Evolutionary conservation across 2,113 vertebrate species (phyloP), one percentile per base, ranked within the genome.

Genomic region (Nematolebias whitei): DNA sequence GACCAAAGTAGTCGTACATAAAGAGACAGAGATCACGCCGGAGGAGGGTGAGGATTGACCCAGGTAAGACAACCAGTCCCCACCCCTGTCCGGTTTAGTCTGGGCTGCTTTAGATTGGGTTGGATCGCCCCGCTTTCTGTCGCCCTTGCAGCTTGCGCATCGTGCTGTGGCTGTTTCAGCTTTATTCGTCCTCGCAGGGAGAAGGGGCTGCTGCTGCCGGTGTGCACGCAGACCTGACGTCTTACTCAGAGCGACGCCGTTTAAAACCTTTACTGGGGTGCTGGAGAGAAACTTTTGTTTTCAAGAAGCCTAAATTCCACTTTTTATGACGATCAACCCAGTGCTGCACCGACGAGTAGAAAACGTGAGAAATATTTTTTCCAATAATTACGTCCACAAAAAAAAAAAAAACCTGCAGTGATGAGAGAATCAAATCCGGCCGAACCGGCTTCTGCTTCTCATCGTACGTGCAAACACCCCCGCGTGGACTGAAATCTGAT

Each of bases 1-100:
- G 94, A 99, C 96, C 96, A 99, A 98, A 94, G 98, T 99, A 96
- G 98, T 99, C 95, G 97, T 99, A 89, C 98, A 99, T 95, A 99
- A 98, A 97, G 97, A 99, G 91, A 98, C 95, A 91, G 98, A 99
- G 93, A 96, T 99, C 95, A 95, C 96, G 55, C 92, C 96, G 68
- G 95, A 96, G 89, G 96, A 97, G 80, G 96, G 94, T 90, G 96
- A 97, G 93, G 95, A 98, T 91, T 98, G 95, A 99, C 89, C 77
- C 94, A 98, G 97, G 97, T 99, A 96, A 99, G 97, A 93, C 84
- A 71, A 80, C 22, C 38, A 67, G 80, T 77, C 68, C 78, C 16
- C 41, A 13, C 32, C 52, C 35, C 64, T 66, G 63, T 75, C 67
- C 39, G 49, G 48, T 75, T 55, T 54, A 76, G 64, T 77, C 68